A percentile compares a stretch with the other conserved stretches of the same genome.
phyloP scores from a whole-genome alignment of 1,140 invertebrate genomes.

The Pogonus chalceus region DNA sequence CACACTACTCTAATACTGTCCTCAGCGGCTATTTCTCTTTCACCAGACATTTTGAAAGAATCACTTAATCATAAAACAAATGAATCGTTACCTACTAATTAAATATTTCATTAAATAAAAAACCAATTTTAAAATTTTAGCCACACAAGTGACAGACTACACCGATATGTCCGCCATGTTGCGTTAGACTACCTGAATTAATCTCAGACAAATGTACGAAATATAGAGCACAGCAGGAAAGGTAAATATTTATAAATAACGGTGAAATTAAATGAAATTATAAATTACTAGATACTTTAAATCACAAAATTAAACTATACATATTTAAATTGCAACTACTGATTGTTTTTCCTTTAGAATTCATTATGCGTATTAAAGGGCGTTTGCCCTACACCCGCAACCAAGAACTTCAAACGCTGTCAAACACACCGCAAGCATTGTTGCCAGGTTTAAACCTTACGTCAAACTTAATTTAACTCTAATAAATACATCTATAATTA shows the following conservation, averaged over 20 bases:
- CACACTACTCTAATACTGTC: slow-evolving; percentile 98
- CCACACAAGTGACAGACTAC: slow-evolving; percentile 6
- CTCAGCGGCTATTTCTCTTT: slow-evolving; percentile 84
- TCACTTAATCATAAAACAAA: slow-evolving; percentile 2
- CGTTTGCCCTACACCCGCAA: neutral
- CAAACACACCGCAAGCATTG: slow-evolving; percentile 2
- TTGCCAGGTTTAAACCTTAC: neutral
- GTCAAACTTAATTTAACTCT: neutral
- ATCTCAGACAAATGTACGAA: neutral
- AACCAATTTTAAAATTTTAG: slow-evolving; percentile 4
- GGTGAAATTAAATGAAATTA: no score
- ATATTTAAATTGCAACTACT: neutral
- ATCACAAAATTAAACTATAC: neutral
- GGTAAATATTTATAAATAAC: neutral
- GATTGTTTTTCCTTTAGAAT: slow-evolving; percentile 1
- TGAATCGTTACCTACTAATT: neutral
- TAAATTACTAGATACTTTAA: no score
- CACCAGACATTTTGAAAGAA: slow-evolving; percentile 41
- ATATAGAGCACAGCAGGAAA: neutral
- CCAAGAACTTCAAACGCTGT: slow-evolving; percentile 1
- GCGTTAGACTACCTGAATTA: neutral
- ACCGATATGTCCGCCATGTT: slow-evolving; percentile 4
- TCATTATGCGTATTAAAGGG: slow-evolving; percentile 1
- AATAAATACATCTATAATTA: neutral
- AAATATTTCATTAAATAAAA: neutral